phyloP scores from a whole-genome alignment of 2,797 vertebrate genomes.

The Silurus lanzhouensis region DNA sequence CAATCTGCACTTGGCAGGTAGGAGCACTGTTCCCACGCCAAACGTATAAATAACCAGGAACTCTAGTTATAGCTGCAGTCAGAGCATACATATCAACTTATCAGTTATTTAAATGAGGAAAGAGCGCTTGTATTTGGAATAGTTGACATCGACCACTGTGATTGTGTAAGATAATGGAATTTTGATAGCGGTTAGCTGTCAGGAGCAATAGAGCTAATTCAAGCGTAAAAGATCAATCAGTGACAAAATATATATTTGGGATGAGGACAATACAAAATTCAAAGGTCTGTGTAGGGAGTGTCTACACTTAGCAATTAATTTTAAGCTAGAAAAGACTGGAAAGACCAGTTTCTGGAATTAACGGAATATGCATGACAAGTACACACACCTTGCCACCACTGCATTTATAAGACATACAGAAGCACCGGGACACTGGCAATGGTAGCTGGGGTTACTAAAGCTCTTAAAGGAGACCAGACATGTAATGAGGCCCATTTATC shows the following conservation, averaged over 20 bases:
- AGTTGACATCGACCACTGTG: neutral
- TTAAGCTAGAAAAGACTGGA: neutral
- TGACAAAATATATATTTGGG: neutral
- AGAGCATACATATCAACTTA: constrained; percentile 29
- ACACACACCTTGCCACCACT: constrained; percentile 65
- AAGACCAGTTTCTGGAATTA: constrained; percentile 8
- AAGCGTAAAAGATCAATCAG: neutral
- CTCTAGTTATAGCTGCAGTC: constrained; percentile 34
- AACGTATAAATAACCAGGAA: constrained; percentile 37
- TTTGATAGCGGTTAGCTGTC: neutral
- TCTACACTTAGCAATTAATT: neutral
- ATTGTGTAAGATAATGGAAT: constrained; percentile 8
- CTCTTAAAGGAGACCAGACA: constrained; percentile 68
- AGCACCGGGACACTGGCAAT: constrained; percentile 70
- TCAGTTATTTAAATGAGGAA: constrained; percentile 14
- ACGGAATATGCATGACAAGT: constrained; percentile 64
- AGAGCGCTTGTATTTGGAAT: neutral
- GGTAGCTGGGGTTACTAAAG: constrained; percentile 73
- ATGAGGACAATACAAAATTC: neutral
- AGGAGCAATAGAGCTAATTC: neutral
- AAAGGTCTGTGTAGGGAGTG: neutral
- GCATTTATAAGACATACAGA: constrained; percentile 72
- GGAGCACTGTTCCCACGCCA: constrained; percentile 32
- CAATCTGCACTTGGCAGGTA: constrained; percentile 50
- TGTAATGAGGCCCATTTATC: constrained; percentile 78